These are phyloP conservation scores for Osmerus mordax DNA, from an alignment of 2,113 vertebrate genomes.

Conservation along the genomic window DNA sequence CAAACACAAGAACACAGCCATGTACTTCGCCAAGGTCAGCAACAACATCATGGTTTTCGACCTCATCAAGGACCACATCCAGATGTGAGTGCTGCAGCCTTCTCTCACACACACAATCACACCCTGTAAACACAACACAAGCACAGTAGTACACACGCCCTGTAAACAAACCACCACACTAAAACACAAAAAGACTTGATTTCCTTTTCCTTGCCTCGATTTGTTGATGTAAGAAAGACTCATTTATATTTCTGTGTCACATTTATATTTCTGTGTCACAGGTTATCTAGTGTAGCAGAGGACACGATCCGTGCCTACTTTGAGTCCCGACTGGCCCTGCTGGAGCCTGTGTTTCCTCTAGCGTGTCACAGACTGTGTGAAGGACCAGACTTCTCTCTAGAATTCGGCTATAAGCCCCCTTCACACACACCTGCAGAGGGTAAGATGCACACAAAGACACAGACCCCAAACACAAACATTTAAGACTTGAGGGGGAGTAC, in stretches of 20 bases:
- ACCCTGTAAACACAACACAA: background rate
- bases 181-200: background rate
- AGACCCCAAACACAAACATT: background rate
- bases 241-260: background rate
- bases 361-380: slow-evolving; percentile 93
- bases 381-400: slow-evolving; percentile 87
- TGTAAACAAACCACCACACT: background rate
- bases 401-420: slow-evolving; percentile 85
- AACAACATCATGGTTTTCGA: slow-evolving; percentile 86
- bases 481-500: background rate
- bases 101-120: background rate
- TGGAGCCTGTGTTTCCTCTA: slow-evolving; percentile 89
- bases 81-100: slow-evolving; percentile 76
- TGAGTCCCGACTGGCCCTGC: slow-evolving; percentile 81
- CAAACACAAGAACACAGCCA: slow-evolving; percentile 87
- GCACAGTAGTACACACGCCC: background rate
- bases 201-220: background rate
- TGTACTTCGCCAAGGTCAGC: slow-evolving; percentile 88
- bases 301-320: slow-evolving; percentile 88
- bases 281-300: slow-evolving; percentile 87
- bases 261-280: slow-evolving; percentile 38
- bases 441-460: slow-evolving; percentile 50
- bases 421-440: slow-evolving; percentile 82
- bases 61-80: slow-evolving; percentile 85
- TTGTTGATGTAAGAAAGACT: too few species aligned